phyloP scores from a whole-genome alignment of 2,113 vertebrate genomes.

The Tragulus kanchil region DNA sequence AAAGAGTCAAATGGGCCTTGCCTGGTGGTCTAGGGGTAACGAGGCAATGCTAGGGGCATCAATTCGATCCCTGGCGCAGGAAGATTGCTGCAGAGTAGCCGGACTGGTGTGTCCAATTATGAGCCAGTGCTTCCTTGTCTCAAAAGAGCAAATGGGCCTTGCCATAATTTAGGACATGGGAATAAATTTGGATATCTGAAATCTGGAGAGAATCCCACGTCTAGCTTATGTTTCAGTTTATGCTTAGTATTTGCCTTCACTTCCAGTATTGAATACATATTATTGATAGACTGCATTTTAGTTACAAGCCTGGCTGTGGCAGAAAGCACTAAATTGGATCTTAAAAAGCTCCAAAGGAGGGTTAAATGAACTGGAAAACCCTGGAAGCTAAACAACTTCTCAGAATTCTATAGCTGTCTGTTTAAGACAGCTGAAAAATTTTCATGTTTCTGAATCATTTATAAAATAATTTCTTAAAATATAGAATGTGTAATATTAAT shows the following conservation, averaged over 20 bases:
- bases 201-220: too few relatives aligned
- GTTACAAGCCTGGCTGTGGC: neutral
- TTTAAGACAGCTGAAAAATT: slow-evolving; percentile 44
- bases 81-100: too few relatives aligned
- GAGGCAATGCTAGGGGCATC: too few relatives aligned
- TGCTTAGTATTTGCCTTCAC: slow-evolving; percentile 64
- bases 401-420: neutral
- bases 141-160: too few relatives aligned
- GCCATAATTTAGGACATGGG: too few relatives aligned
- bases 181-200: too few relatives aligned
- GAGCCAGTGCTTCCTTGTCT: too few relatives aligned
- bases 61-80: too few relatives aligned
- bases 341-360: slow-evolving; percentile 15
- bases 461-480: slow-evolving; percentile 57
- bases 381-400: neutral
- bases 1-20: too few relatives aligned
- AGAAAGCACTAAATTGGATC: neutral
- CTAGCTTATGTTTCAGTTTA: too few relatives aligned
- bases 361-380: neutral
- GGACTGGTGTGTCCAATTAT: too few relatives aligned
- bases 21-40: too few relatives aligned
- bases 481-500: slow-evolving; percentile 39
- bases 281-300: slow-evolving; percentile 39
- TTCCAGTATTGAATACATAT: neutral
- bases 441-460: slow-evolving; percentile 13